Base-by-base conservation (phyloP, 2,888 invertebrate genomes). In the Zele albiditarsus region DNA sequence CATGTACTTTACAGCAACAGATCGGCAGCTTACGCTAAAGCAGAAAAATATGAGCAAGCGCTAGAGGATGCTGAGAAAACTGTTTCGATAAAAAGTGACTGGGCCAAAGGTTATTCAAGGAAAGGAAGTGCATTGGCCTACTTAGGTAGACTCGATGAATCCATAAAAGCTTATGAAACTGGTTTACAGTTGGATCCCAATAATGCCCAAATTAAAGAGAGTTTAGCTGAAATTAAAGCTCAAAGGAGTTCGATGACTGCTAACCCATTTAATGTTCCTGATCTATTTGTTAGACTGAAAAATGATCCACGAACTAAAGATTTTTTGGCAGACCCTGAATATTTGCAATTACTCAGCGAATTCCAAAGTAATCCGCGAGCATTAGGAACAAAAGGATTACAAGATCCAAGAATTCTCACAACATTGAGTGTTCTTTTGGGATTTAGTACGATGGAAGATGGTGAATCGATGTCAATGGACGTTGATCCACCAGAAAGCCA, bases 1-100 rank as follows among this genome's bases (percentile, higher is more conserved):
- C 96, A 97, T 91, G 96, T 98, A 86, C 91, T 98, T 28, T 97
- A 92, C 85, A 97, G 97, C 83, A 98, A 98, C 90, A 93, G 98
- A 73, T 97, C 97, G 0, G 97, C 97, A 6, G 97, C 97, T 6
- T 94, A 95, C 85, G 95, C 96, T 1, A 97, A 97, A 90, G 92
- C 93, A 63, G 93, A 92, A 28, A 92, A 95, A 79, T 97, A 94
- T 85, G 88, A 90, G 1, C 92, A 93, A 77, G 96, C 98, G 0
- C 89, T 97, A 33, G 92, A 93, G 79, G 98, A 98, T 91, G 98
- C 97, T 0, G 94, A 97, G 78, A 94, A 94, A 86, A 96, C 96
- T 0, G 91, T 98, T 10, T 89, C 92, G 66, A 83, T 97, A 20
- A 96, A 97, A 87, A 94, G 96, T 10, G 93, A 93, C 75, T 98